Base-by-base conservation (phyloP, 2,797 vertebrate genomes). In the Gymnoscopelus braueri region DNA sequence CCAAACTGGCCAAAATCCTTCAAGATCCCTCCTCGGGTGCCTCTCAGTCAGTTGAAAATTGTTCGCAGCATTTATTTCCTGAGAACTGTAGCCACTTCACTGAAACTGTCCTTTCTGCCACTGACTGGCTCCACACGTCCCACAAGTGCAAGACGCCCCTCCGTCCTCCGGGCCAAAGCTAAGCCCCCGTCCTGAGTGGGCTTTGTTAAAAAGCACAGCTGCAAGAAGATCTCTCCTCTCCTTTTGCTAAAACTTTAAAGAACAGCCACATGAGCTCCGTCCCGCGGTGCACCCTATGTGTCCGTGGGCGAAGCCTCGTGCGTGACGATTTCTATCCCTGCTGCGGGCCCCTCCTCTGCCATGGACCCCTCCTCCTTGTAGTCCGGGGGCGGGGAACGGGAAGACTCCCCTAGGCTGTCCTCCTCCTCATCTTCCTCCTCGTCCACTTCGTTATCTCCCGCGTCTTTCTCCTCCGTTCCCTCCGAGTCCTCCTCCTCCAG, bases 401-500 rank as follows among this genome's bases (percentile, higher is more conserved):
- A 84, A 3, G 61, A 23, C n/a, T 92, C 89, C 76, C 94, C 92
- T 61, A 91, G 91, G 85, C 95, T 91, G 66, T 96, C 96, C 77
- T 97, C 96, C 57, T 90, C 89, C 32, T 85, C 67, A n/a, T 83
- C 87, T 10, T 82, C 91, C 47, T 82, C 84, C 1, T 88, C 84
- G 0, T 89, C 90, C 10, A 82, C 83, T 10, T 80, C 81, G 29
- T 87, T 91, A 1, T 92, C 92, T 65, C 62, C 89, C 4, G 96
- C 95, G 0, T 93, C 90, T 0, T 98, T 95, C 83, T 96, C 97
- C 62, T 98, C 96, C 0, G 95, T 96, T 15, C 96, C 96, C 8
- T 99, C 96, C 0, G 96, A 94, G 69, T 95, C 94, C 84, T 98
- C 97, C 87, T 99, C 98, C 90, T 99, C 98, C 65, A 99, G 87